A percentile compares a stretch with the other conserved stretches of the same genome.
These are phyloP conservation scores for Mormyrops boulengeri DNA, from an alignment of 2,797 vertebrate species.

Conservation along the genomic window DNA sequence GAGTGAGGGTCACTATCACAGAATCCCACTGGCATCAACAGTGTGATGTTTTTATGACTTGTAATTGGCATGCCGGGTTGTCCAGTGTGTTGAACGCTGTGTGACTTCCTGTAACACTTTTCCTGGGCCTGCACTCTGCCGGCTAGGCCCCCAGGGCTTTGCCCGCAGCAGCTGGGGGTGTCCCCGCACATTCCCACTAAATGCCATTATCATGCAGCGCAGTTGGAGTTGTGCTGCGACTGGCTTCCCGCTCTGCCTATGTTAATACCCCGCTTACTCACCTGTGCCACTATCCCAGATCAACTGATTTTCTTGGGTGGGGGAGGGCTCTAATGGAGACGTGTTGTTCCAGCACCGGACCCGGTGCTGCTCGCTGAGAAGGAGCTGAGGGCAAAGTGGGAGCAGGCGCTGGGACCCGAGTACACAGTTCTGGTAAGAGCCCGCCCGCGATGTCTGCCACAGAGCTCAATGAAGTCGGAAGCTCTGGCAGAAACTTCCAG, in stretches of 20 bases:
- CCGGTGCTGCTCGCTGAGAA: conserved; percentile 43
- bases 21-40: not conserved
- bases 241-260: not conserved
- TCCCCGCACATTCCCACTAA: not conserved
- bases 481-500: not conserved
- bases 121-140: not conserved
- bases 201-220: not conserved
- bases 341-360: conserved; percentile 49
- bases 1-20: not conserved
- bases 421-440: conserved; percentile 86
- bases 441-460: not conserved
- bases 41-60: not conserved
- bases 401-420: conserved; percentile 77
- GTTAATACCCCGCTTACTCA: not conserved
- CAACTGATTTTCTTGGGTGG: not conserved
- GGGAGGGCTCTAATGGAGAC: not conserved
- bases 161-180: not conserved
- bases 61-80: not conserved
- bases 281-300: not conserved
- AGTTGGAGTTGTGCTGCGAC: not conserved
- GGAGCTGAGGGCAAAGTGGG: conserved; percentile 80
- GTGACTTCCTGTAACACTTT: not conserved
- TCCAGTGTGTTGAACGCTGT: not conserved
- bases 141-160: not conserved
- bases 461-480: not conserved